Conservation (phyloP, 2,113 vertebrate genomes). For the Carlito syrichta region DNA sequence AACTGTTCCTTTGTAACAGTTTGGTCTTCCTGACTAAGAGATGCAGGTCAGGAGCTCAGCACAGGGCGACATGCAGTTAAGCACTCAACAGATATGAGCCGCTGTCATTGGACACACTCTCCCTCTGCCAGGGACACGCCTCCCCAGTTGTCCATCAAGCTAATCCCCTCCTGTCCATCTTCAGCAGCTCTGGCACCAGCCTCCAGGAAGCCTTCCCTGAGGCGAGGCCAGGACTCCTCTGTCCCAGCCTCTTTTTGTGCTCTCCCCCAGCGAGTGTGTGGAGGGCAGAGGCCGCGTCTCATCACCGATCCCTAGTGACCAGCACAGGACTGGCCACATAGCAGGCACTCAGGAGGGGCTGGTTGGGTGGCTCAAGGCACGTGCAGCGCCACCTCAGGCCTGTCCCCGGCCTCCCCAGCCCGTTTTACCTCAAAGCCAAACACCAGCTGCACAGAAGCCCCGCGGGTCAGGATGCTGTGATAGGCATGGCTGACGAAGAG, state of each 20-base stretch:
- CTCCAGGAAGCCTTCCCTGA: not conserved
- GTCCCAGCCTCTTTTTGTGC: not conserved
- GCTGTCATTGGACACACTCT: not conserved
- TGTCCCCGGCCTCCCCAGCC: not conserved
- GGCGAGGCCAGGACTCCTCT: not conserved
- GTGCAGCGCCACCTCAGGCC: not conserved
- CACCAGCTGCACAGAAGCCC: slow-evolving; percentile 96
- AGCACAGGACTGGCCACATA: not conserved
- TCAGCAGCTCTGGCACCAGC: not conserved
- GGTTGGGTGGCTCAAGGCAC: not conserved
- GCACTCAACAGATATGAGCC: not conserved
- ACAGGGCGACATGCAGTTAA: not conserved
- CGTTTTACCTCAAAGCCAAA: slow-evolving; percentile 94
- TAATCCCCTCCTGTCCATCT: not conserved
- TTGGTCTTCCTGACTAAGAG: not conserved
- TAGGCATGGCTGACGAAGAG: slow-evolving; percentile 95
- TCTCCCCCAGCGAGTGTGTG: not conserved
- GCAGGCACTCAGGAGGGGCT: not conserved
- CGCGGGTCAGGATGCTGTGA: slow-evolving; percentile 95
- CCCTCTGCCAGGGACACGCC: not conserved
- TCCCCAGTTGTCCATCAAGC: not conserved
- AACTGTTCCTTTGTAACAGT: not conserved
- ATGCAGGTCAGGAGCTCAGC: not conserved
- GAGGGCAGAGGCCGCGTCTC: not conserved
- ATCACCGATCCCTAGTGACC: not conserved